Evolutionary conservation across 2,888 invertebrate species (phyloP), one percentile per base, ranked within the genome.

Genomic region (Kryphioiulus occultus): DNA sequence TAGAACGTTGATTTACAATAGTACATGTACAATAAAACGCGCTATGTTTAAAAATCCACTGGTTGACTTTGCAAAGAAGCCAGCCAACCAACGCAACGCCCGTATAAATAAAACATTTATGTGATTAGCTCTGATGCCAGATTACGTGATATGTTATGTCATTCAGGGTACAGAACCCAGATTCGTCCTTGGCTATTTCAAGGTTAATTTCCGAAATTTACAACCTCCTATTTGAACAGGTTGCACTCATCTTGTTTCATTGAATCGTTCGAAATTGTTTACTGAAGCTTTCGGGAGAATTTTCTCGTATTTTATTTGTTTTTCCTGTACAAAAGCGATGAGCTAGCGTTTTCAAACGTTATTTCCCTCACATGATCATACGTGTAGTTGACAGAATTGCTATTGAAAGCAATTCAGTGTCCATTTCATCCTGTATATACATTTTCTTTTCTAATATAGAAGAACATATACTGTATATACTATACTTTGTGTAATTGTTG

Each of bases 381-480:
- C n/a, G n/a, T n/a, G n/a, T n/a, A n/a, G 0, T 26, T 68, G 26
- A 26, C 10, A 68, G 68, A 68, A 68, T 68, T 68, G 68, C 68
- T 26, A 26, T 5, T 26, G 68, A 26, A 26, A 26, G 12, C 68
- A 68, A 26, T 59, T 59, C 59, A 22, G 59, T 10, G 22, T 22
- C n/a, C n/a, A n/a, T 59, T 59, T 59, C n/a, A 59, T 59, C 59
- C n/a, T 47, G 47, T 47, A 47, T 47, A 47, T 47, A 47, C 47
- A 47, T 9, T 47, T 42, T 0, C 1, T 1, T 15, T 15, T 42
- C 42, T 15, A 17, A 47, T 19, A n/a, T n/a, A 44, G 15, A 9
- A 12, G 1, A 12, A 44, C 44, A 44, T 44, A 44, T 10, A 39
- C 39, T 39, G 39, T 9, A 44, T 44, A 15, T 15, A 44, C 44